phyloP scores from a whole-genome alignment of 2,113 vertebrate species.

The Callopanchax toddi region DNA sequence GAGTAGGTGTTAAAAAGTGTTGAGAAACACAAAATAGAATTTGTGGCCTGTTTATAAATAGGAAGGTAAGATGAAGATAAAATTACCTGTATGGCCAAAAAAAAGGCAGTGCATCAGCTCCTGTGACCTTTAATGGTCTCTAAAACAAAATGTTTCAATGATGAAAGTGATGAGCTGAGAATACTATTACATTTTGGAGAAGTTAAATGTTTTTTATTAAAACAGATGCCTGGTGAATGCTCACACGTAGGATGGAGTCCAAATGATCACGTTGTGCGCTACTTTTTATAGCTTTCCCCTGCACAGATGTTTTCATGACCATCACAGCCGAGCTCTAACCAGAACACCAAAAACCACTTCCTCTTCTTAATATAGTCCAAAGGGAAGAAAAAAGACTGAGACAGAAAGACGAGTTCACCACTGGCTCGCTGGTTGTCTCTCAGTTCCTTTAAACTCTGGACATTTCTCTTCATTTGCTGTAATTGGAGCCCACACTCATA shows the following conservation, averaged over 20 bases:
- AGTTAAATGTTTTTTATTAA: too few relatives aligned
- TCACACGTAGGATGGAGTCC: too few relatives aligned
- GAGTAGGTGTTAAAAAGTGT: background rate
- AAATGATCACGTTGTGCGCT: too few relatives aligned
- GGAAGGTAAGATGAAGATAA: background rate
- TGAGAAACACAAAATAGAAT: background rate
- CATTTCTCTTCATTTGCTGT: background rate
- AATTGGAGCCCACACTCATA: background rate
- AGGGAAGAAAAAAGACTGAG: conserved; percentile 46
- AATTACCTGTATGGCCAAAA: background rate
- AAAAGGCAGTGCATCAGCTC: background rate
- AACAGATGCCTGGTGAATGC: too few relatives aligned
- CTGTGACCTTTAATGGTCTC: too few relatives aligned
- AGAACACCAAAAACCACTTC: conserved; percentile 51
- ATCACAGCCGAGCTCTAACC: background rate
- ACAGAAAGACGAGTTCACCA: background rate
- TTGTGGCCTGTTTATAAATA: conserved; percentile 3
- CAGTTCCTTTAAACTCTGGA: background rate
- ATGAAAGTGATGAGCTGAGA: too few relatives aligned
- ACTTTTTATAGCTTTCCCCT: background rate
- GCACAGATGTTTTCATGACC: conserved; percentile 26
- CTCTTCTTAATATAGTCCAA: conserved; percentile 48
- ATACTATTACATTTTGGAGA: too few relatives aligned
- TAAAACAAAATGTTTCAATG: too few relatives aligned
- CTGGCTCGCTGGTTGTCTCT: too few relatives aligned